Base-by-base conservation (phyloP, 2,113 vertebrate species). In the Ciconia maguari region DNA sequence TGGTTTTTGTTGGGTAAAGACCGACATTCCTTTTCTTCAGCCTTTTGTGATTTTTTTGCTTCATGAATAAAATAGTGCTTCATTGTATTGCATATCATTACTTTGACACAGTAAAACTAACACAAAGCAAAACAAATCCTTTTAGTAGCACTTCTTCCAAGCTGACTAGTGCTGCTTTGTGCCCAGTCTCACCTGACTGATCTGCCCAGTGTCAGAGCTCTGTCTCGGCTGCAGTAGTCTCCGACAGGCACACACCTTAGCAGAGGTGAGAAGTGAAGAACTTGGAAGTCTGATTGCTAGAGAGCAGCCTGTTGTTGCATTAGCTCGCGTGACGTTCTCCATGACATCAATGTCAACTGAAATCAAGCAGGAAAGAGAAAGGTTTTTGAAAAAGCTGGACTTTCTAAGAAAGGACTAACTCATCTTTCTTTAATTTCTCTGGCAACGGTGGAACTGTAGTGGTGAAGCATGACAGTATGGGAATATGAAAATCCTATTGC, bases 311-410 rank as follows among this genome's bases (percentile, higher is more conserved):
- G 2, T 32, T 74, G 75, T 36, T 79, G 66, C 15, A 16, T 72
- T 52, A 44, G 32, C 8, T 87, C 55, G 32, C 0, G 0, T 24
- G 52, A 46, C 0, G 2, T 38, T 76, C 62, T n/a, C 46, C 2
- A 3, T 64, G 44, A 32, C 11, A 34, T 11, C 18, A 6, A 12
- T 30, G 42, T 46, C 71, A 62, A 5, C 36, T 38, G 54, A 70
- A 89, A 72, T 52, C 3, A 49, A 20, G 30, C 34, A 42, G 24
- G 26, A 61, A 92, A 82, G 42, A 74, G 7, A 72, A 46, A 87
- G 9, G 14, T 10, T 38, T 87, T 87, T 48, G 9, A 48, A 65
- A 89, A 87, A 69, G 12, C 10, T 46, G 27, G 10, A 7, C 13
- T 65, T 34, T 60, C 41, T 62, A 62, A 79, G 44, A 61, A 69